Conservation (phyloP, 2,888 invertebrate species). For the Tineola bisselliella region DNA sequence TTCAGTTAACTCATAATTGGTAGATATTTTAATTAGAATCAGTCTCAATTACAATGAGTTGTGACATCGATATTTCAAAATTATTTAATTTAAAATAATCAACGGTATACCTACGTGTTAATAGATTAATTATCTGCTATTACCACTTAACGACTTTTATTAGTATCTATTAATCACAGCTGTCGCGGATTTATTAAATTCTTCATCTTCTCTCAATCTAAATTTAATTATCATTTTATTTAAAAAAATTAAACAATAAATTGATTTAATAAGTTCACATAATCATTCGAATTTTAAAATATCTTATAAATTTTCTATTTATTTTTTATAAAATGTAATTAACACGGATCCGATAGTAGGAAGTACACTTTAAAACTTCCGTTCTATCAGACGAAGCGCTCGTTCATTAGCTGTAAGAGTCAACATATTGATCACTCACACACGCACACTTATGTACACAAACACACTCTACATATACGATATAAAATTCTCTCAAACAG, state of each 20-base stretch:
- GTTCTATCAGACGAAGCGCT: too few relatives aligned
- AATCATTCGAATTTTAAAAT: too few relatives aligned
- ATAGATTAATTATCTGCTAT: constrained; percentile 10
- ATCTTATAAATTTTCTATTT: too few relatives aligned
- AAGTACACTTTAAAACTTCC: too few relatives aligned
- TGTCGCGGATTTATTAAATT: constrained; percentile 8
- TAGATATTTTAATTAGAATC: background rate
- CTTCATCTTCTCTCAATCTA: background rate
- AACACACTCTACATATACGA: background rate
- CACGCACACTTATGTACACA: background rate
- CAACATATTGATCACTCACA: background rate
- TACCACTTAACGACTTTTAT: constrained; percentile 12
- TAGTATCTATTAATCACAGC: constrained; percentile 8
- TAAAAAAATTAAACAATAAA: background rate
- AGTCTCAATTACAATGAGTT: background rate
- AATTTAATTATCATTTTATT: background rate
- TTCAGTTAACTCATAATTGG: background rate
- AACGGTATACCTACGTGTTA: background rate
- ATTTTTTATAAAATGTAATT: too few relatives aligned
- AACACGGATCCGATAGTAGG: too few relatives aligned
- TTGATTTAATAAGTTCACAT: too few relatives aligned
- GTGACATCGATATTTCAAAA: background rate
- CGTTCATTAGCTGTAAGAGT: background rate
- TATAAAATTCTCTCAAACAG: background rate
- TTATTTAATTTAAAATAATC: background rate